Evolutionary conservation across 2,797 vertebrate species (phyloP), one percentile per base, ranked within the genome.

Genomic region (Harpagifer antarcticus): DNA sequence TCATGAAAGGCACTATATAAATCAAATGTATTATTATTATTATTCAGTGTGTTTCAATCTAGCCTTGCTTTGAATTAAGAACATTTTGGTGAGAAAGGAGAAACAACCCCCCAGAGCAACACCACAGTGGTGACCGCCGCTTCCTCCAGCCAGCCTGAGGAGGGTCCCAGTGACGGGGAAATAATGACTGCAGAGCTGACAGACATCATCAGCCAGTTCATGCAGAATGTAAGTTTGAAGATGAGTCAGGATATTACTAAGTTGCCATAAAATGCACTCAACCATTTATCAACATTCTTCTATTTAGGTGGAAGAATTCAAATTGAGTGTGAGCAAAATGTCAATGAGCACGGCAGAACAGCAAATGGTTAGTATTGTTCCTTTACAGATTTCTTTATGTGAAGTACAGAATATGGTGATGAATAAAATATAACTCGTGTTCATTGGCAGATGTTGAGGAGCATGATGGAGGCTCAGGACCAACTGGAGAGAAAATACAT

Each of bases 271-370:
- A 19, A 70, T 31, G 0, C 1, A 67, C 3, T 14, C 65, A 77
- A 54, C 31, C 11, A 0, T 12, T 54, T 64, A 79, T 56, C 75
- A 15, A 12, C 42, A 48, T 79, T 89, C 74, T 88, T 56, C 66
- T 78, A 52, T 74, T 40, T 85, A 99, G 98, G 95, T 98, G 53
- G 93, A 97, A 83, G 94, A 95, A 40, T 97, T 99, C 78, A 96
- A 94, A 88, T 83, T 78, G 59, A 87, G 75, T 63, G 75, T 96
- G 55, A 89, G 61, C 52, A 90, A 78, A 48, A 93, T 93, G 76
- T 80, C 89, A 17, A 43, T 92, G 16, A 77, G 87, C 83, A 79
- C 92, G 65, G 89, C 91, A 84, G 96, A 96, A 56, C 93, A 93
- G 73, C 93, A 93, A 53, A 90, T 93, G 96, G 98, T 99, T 94